A percentile compares a stretch with the other conserved stretches of the same genome.
Evolutionary conservation across 2,888 invertebrate genomes (phyloP).

Genomic region (Oasisia sp.): DNA sequence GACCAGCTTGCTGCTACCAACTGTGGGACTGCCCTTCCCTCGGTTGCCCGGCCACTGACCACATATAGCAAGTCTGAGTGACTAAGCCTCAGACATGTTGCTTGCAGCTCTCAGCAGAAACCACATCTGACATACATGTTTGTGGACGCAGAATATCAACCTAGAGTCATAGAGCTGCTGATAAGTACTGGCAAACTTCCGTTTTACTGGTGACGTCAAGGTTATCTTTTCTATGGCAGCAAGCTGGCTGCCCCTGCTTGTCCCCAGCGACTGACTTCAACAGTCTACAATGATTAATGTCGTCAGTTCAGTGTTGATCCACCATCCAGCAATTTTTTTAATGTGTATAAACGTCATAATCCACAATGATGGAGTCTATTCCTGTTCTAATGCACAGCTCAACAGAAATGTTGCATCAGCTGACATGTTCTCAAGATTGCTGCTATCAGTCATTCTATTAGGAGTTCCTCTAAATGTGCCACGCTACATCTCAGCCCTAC

Average conservation of each 20-base stretch:
- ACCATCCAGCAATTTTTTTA: not conserved
- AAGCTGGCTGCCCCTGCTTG: not conserved
- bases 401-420: not conserved
- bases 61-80: too few species aligned
- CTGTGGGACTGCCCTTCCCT: too few species aligned
- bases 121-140: not conserved
- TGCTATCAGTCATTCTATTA: not conserved
- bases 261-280: not conserved
- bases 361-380: not conserved
- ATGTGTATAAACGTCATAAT: not conserved
- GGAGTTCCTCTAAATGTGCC: not conserved
- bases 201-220: slow-evolving; percentile 1
- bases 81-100: not conserved
- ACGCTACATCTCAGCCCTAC: not conserved
- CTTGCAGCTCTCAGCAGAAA: not conserved
- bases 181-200: not conserved
- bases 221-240: not conserved
- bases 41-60: too few species aligned
- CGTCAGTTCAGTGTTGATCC: not conserved
- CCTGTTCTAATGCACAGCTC: not conserved
- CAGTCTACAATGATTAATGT: not conserved
- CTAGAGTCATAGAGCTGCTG: not conserved
- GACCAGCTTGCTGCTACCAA: too few species aligned
- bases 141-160: not conserved
- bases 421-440: not conserved